Percentiles rank a stretch among this genome's conserved stretches.
These are phyloP conservation scores for Monomorium pharaonis DNA, from an alignment of 1,140 invertebrate species.

Conservation along the genomic window DNA sequence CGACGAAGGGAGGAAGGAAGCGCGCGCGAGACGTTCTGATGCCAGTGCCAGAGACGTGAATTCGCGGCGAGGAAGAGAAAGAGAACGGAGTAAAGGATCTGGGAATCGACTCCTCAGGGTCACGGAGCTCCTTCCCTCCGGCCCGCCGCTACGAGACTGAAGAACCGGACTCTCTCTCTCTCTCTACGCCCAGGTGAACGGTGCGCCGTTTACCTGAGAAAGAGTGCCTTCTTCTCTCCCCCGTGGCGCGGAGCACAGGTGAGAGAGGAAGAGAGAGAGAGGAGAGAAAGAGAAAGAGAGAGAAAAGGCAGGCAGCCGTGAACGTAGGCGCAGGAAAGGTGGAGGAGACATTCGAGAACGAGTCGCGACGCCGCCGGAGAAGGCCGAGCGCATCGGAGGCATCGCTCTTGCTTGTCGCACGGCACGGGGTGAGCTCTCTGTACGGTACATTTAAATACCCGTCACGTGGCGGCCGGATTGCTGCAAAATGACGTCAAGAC, in stretches of 20 bases:
- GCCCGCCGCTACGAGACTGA: conserved; percentile 83
- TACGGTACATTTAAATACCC: conserved; percentile 53
- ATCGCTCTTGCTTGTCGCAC: conserved; percentile 54
- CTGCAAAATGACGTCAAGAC: conserved; percentile 55
- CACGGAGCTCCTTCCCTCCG: conserved; percentile 84
- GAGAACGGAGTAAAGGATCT: conserved; percentile 6
- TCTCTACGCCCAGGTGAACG: conserved; percentile 76
- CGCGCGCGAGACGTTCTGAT: neutral
- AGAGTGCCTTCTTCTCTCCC: conserved; percentile 51
- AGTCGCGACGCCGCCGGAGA: conserved; percentile 46
- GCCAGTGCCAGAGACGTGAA: neutral
- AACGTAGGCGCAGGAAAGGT: conserved; percentile 67
- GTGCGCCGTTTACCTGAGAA: conserved; percentile 75
- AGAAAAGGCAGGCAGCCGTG: conserved; percentile 52
- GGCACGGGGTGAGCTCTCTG: conserved; percentile 16
- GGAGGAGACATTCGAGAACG: conserved; percentile 62
- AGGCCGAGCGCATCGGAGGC: conserved; percentile 34
- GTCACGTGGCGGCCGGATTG: conserved; percentile 39
- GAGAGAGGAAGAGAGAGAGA: neutral
- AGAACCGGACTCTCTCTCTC: conserved; percentile 74
- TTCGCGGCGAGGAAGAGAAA: neutral
- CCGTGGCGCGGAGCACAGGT: neutral
- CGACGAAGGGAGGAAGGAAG: neutral
- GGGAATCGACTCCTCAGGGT: conserved; percentile 76
- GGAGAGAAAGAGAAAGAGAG: neutral